Evolutionary conservation across 2,888 invertebrate genomes (phyloP), one percentile per base, ranked within the genome.

Genomic region (Arrhopalites spinosus): DNA sequence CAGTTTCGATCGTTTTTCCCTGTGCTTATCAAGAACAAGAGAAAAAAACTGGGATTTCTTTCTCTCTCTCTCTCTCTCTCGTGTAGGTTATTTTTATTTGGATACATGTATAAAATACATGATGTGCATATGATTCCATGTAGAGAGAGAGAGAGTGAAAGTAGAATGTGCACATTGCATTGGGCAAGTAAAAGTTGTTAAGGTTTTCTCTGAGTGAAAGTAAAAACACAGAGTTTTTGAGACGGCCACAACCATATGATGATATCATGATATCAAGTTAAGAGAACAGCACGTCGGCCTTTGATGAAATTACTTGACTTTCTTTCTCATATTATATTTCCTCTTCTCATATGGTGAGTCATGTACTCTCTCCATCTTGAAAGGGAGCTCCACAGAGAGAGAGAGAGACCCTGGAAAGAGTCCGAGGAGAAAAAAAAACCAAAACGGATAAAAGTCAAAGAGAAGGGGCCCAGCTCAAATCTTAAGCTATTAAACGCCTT

Each of bases 281-380:
- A 63, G 29, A 30, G 66, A 66, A 43, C 36, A 56, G 59, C 63
- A 50, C 59, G 59, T 77, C 73, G 61, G 67, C 64, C 76, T 76
- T 77, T 73, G 73, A 74, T 77, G 77, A 77, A 77, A 77, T 77
- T 77, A 77, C 73, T 77, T 70, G 63, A 77, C 77, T 73, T 77
- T 73, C 73, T 73, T 71, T 69, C 68, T 69, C 29, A 56, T 70
- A 30, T 70, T 56, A 70, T 70, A 56, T 70, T 70, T 70, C 56
- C 70, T 30, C 70, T 20, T 67, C 50, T 20, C 50, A 50, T 15
- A 50, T 50, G n/a, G n/a, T n/a, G 50, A 2, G 15, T 20, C 8
- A 50, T 2, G 50, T 11, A 45, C 13, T n/a, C n/a, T n/a, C 7
- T 47, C 7, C 7, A 17, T 47, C 15, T 47, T 2, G 45, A 45